Base-by-base conservation (phyloP, 2,113 vertebrate genomes). In the Alethe castanea region DNA sequence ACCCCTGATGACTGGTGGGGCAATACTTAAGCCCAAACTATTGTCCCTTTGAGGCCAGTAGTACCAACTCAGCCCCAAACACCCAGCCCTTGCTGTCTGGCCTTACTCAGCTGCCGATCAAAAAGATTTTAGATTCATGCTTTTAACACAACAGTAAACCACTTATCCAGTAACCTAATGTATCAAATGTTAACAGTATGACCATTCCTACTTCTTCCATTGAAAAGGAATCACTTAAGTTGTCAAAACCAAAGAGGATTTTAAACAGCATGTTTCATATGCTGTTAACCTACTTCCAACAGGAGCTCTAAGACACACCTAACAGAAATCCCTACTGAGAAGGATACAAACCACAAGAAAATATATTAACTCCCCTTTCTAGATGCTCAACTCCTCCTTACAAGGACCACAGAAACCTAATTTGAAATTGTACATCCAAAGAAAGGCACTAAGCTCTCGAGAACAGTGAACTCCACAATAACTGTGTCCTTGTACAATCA, bases 1-100 rank as follows among this genome's bases (percentile, higher is more conserved):
- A 13, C 4, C 8, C 18, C 20, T 1, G 1, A 54, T 29, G 35
- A 42, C 17, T 31, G 24, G 24, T 4, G 8, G 16, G 13, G 26
- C 26, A 35, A 42, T 25, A 47, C 15, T 60, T 38, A 66, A 73
- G 19, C 17, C 66, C 10, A 5, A 82, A 42, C 25, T 74, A 28
- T 7, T 31, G 61, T 47, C 10, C 15, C 33, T 73, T 77, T 40
- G 28, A 84, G 31, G 18, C 5, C 28, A 33, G 14, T 1, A 69
- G 25, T 3, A 56, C 12, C 78, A 36, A 91, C 2, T 19, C 8
- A 74, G 26, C 20, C 29, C 14, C 47, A 44, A 47, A 48, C 2
- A 73, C 5, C 16, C 0, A 4, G 44, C 9, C 23, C 53, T 76
- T 36, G 29, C 12, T 6, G 3, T 28, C 35, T 42, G 38, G 19